These are phyloP conservation scores for Siderastrea radians DNA, from an alignment of 92 coral and sea anemone genomes.

Conservation along the genomic window DNA sequence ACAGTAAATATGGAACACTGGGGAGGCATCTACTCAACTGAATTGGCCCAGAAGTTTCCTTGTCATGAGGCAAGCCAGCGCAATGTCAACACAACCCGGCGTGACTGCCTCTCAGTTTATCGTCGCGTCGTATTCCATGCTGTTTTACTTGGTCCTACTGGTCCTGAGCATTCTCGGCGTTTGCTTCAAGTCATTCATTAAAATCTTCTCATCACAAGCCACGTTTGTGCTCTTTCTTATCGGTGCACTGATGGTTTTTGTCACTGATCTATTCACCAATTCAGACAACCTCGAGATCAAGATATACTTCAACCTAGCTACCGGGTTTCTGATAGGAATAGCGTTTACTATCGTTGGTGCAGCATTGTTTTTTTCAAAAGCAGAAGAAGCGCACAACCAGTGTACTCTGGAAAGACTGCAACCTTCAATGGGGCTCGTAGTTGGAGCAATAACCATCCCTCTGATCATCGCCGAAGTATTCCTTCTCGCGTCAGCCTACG, in stretches of 20 bases:
- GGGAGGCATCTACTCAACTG: neutral
- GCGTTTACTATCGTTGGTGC: constrained; percentile 56
- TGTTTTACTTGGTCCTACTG: constrained; percentile 66
- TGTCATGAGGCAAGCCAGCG: neutral
- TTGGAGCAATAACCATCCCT: constrained; percentile 63
- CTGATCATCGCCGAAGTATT: constrained; percentile 61
- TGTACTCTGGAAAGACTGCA: constrained; percentile 46
- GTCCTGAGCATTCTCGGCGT: constrained; percentile 42
- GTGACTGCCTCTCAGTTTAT: constrained; percentile 45
- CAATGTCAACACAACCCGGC: constrained; percentile 51
- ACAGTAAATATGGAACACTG: neutral
- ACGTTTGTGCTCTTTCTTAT: constrained; percentile 63
- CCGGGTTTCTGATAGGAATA: constrained; percentile 64
- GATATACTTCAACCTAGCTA: constrained; percentile 51
- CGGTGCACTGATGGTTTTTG: constrained; percentile 51
- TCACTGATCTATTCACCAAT: constrained; percentile 56
- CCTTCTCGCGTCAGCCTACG: constrained; percentile 38
- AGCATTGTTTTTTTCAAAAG: constrained; percentile 48
- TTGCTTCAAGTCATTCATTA: constrained; percentile 33
- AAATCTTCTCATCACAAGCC: constrained; percentile 45
- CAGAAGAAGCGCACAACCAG: neutral
- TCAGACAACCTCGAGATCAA: constrained; percentile 15
- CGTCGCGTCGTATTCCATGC: constrained; percentile 57
- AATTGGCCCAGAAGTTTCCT: neutral
- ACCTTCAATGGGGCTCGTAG: constrained; percentile 80